These are phyloP conservation scores for Actinemys pallida DNA, from an alignment of 2,113 vertebrate species.

Conservation along the genomic window DNA sequence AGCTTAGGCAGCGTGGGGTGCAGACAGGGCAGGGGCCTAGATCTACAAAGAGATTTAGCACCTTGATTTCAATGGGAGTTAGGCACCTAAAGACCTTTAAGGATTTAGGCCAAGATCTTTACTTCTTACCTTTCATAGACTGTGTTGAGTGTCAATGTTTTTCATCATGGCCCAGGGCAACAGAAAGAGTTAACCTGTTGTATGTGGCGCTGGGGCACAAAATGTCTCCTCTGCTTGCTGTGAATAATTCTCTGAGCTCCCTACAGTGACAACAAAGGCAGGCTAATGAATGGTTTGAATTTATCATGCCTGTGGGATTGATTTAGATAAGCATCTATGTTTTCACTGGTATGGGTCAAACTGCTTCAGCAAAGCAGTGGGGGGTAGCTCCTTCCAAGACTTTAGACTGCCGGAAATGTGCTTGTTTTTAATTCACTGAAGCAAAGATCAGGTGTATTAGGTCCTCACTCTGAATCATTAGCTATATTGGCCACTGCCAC, in stretches of 20 bases:
- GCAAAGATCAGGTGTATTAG: neutral
- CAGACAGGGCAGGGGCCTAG: neutral
- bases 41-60: neutral
- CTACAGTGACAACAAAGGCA: neutral
- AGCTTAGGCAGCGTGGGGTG: neutral
- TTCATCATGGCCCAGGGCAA: neutral
- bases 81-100: neutral
- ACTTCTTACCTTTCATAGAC: neutral
- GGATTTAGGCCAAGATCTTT: neutral
- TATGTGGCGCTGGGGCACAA: neutral
- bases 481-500: no score
- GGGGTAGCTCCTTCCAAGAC: neutral
- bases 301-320: neutral
- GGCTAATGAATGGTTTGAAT: neutral
- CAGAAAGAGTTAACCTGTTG: neutral
- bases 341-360: neutral
- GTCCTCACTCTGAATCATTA: accelerated
- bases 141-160: neutral
- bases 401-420: accelerated
- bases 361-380: neutral
- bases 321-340: neutral
- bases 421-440: neutral
- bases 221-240: neutral
- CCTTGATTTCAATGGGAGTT: neutral
- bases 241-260: neutral